Evolutionary conservation across 2,113 vertebrate genomes (phyloP), one percentile per base, ranked within the genome.

Genomic region (Rhinopomastus cyanomelas): DNA sequence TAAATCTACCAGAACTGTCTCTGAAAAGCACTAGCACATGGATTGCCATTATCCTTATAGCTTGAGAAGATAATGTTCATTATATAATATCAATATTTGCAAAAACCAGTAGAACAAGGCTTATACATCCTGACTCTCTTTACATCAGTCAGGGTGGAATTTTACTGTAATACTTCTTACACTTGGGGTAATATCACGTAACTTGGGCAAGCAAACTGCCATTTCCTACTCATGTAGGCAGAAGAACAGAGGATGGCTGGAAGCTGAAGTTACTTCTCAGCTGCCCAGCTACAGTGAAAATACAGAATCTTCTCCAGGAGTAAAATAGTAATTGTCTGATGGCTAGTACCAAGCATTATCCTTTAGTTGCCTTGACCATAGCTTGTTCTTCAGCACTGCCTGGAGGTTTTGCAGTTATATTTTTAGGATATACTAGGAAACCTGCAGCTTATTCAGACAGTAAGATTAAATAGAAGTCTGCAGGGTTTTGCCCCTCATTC

Each of bases 1-100:
- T 91, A 94, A 94, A 94, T 92, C 89, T 91, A 89, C 69, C 51
- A 92, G 62, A 89, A 88, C 46, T 71, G 34, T 27, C 77, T 94
- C 79, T 71, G 84, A 86, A 90, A 94, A 95, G 32, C 71, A 64
- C 49, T 67, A 80, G 52, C 34, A 77, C 61, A 79, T n/a, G 22
- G 53, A 83, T 53, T 37, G 26, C 36, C 57, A 59, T 90, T 85
- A 94, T 78, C 75, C 71, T 77, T 83, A 85, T 11, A 83, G 76
- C 69, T 75, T 71, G 32, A 74, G 29, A 1, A 88, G 51, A 88
- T 85, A 84, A 88, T 12, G 16, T 71, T 91, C 77, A 44, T 91
- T 89, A 92, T 27, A 56, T 62, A 95, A 90, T 66, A 76, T 26
- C 59, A 83, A 21, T 13, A 62, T 19, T 55, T 32, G 68, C 32